Conservation (phyloP, 23 tunicate genomes). For the Clavelina lepadiformis region DNA sequence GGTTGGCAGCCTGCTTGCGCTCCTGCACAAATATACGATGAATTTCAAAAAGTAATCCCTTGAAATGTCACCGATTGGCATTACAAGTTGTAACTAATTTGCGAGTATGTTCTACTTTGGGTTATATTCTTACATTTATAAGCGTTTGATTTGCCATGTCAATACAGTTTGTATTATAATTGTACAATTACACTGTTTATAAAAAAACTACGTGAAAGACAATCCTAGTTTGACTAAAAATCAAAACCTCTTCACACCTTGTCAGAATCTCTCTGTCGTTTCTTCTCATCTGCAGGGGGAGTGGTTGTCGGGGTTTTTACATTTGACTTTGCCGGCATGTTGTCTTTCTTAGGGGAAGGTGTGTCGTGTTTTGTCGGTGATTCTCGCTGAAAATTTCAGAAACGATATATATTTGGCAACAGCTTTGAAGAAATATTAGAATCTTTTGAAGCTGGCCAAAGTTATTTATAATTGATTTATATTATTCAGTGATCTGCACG, state of each 20-base stretch:
- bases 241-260: constrained; percentile 1
- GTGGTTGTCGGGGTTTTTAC: constrained; percentile 17
- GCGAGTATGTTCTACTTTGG: background rate
- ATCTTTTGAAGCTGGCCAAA: background rate
- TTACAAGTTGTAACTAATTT: no score
- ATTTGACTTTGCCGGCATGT: constrained; percentile 26
- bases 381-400: constrained; percentile 2
- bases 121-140: background rate
- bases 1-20: background rate
- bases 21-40: no score
- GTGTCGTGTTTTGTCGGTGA: constrained; percentile 35
- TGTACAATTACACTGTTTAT: no score
- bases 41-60: no score
- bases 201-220: no score
- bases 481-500: no score
- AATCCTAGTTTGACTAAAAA: no score
- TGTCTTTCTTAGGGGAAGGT: constrained; percentile 21
- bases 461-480: background rate
- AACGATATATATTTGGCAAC: background rate
- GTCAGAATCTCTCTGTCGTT: constrained; percentile 22
- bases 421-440: background rate
- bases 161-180: no score
- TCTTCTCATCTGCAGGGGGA: constrained; percentile 1
- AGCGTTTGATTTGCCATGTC: background rate
- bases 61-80: no score